A percentile compares a stretch with the other conserved stretches of the same genome.
phyloP scores from a whole-genome alignment of 2,888 invertebrate species.

The Blastobasis lacticolella region DNA sequence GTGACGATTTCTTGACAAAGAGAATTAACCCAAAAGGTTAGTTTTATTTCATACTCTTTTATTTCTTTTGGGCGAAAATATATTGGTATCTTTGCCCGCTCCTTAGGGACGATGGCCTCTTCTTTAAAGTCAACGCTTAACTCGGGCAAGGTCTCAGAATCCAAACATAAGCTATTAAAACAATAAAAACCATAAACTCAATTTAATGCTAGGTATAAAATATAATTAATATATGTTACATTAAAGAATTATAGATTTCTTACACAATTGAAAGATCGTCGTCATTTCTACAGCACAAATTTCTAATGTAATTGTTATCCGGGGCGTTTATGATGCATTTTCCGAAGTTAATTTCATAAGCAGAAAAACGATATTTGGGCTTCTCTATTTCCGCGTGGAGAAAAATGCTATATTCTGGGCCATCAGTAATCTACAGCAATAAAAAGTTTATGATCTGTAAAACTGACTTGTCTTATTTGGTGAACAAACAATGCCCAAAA shows the following conservation, averaged over 20 bases:
- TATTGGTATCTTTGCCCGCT: conserved; percentile 59
- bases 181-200: neutral
- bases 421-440: conserved; percentile 74
- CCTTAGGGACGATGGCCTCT: conserved; percentile 49
- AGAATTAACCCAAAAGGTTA: conserved; percentile 72
- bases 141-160: conserved; percentile 59
- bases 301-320: conserved; percentile 58
- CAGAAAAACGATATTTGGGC: conserved; percentile 76
- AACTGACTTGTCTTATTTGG: neutral
- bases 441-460: neutral
- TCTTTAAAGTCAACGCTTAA: conserved; percentile 63
- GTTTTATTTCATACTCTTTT: conserved; percentile 59
- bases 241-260: conserved; percentile 10
- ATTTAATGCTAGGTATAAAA: neutral
- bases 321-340: conserved; percentile 76
- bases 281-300: conserved; percentile 45
- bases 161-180: conserved; percentile 65
- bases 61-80: conserved; percentile 72
- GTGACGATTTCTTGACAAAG: conserved; percentile 61
- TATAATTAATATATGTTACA: neutral
- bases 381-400: conserved; percentile 74
- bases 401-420: conserved; percentile 75
- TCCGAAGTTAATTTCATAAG: conserved; percentile 77
- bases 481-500: too few relatives aligned
- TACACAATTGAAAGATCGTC: conserved; percentile 49